phyloP scores from a whole-genome alignment of 53 echinoderm and acorn worm genomes.

The Luidia sarsii region DNA sequence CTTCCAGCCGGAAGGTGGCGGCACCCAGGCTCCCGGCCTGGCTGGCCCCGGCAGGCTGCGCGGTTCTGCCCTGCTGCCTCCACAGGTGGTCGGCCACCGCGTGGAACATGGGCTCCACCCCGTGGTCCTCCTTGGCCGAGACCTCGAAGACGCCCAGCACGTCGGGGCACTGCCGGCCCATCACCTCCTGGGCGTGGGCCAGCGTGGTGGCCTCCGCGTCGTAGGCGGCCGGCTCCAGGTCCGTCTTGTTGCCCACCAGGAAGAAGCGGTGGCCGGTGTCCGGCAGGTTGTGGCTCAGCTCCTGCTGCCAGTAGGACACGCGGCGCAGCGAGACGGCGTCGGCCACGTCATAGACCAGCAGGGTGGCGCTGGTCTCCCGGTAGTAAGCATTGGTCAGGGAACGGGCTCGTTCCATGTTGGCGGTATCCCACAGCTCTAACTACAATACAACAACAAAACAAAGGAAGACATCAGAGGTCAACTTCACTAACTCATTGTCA shows the following conservation, averaged over 20 bases:
- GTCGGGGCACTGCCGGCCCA: constrained; percentile 62
- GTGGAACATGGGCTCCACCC: constrained; percentile 86
- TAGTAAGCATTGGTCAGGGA: constrained; percentile 92
- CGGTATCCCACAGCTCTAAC: constrained; percentile 96
- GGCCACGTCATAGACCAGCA: constrained; percentile 87
- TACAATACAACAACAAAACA: constrained; percentile 27
- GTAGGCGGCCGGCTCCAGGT: constrained; percentile 63
- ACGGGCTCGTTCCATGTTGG: constrained; percentile 90
- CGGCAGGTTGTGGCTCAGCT: constrained; percentile 60
- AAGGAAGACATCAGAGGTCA: too few species aligned
- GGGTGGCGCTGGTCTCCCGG: constrained; percentile 75
- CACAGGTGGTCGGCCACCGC: constrained; percentile 79
- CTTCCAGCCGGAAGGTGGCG: neutral
- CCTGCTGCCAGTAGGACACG: constrained; percentile 70
- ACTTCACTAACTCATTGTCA: too few species aligned
- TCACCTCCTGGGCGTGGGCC: constrained; percentile 73
- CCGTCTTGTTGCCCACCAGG: constrained; percentile 87
- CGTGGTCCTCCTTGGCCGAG: constrained; percentile 80
- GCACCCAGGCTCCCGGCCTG: neutral
- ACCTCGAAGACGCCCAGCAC: constrained; percentile 63
- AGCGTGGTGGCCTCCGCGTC: constrained; percentile 69
- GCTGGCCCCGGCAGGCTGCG: neutral
- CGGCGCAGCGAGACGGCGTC: constrained; percentile 71
- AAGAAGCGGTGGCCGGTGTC: constrained; percentile 44
- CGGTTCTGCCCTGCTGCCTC: constrained; percentile 5